A percentile compares a stretch with the other conserved stretches of the same genome.
phyloP scores from a whole-genome alignment of 2,113 vertebrate species.

The Microcebus lehilahytsara region DNA sequence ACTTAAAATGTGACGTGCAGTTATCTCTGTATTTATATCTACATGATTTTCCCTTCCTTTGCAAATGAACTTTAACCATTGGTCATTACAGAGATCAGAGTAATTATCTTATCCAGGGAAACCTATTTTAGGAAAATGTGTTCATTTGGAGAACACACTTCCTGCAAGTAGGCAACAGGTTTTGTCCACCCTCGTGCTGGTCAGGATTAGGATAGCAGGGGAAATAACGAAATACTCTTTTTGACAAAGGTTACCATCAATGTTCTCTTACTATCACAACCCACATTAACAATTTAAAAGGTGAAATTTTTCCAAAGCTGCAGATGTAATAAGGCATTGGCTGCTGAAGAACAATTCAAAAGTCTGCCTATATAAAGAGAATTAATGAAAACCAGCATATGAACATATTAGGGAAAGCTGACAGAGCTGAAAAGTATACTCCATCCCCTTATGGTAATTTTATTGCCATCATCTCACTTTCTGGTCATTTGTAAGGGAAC shows the following conservation, averaged over 20 bases:
- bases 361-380: background rate
- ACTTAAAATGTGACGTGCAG: background rate
- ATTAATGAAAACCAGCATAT: background rate
- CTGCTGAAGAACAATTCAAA: background rate
- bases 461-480: background rate
- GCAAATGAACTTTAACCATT: background rate
- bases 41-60: background rate
- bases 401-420: background rate
- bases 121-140: background rate
- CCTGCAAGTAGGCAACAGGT: background rate
- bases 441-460: background rate
- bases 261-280: background rate
- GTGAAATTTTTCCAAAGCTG: background rate
- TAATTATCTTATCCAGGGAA: background rate
- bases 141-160: background rate
- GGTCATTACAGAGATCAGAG: background rate
- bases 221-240: background rate
- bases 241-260: background rate
- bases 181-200: background rate
- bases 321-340: background rate
- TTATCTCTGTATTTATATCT: background rate
- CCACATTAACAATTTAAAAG: slow-evolving; percentile 30
- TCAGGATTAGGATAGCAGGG: background rate
- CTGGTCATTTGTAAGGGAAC: background rate
- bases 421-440: background rate